phyloP scores from a whole-genome alignment of 2,888 invertebrate genomes.

The Rhamphomyia laevipes region DNA sequence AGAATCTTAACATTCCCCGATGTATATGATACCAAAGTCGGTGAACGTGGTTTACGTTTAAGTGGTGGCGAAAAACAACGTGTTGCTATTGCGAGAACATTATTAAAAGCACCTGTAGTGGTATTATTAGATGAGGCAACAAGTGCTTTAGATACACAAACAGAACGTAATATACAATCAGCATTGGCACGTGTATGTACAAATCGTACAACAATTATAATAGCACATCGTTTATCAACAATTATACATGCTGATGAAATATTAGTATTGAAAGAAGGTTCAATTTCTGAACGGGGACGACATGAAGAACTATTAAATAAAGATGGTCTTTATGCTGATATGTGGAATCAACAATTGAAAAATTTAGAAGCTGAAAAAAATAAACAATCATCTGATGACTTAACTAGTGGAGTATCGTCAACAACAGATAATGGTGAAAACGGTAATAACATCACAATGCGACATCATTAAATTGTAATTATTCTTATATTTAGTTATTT shows the following conservation, averaged over 20 bases:
- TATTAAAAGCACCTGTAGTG: slow-evolving; percentile 82
- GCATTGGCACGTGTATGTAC: slow-evolving; percentile 76
- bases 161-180: slow-evolving; percentile 87
- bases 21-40: slow-evolving; percentile 78
- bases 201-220: slow-evolving; percentile 83
- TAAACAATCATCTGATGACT: neutral
- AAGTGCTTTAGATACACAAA: slow-evolving; percentile 89
- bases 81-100: slow-evolving; percentile 90
- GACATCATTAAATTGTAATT: no score
- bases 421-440: no score
- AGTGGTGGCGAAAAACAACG: slow-evolving; percentile 98
- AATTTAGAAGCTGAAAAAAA: slow-evolving; percentile 25
- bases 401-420: neutral
- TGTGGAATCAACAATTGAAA: slow-evolving; percentile 84
- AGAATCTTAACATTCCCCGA: slow-evolving; percentile 85
- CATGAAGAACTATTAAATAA: slow-evolving; percentile 53
- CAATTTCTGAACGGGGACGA: slow-evolving; percentile 82
- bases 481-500: no score
- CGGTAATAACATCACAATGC: no score
- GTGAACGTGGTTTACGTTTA: slow-evolving; percentile 85
- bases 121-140: slow-evolving; percentile 92
- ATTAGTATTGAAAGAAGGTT: slow-evolving; percentile 81
- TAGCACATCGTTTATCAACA: slow-evolving; percentile 90
- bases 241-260: slow-evolving; percentile 93
- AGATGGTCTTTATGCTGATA: slow-evolving; percentile 71